Conservation (phyloP, 1,140 invertebrate genomes). For the Bombus confusus region DNA sequence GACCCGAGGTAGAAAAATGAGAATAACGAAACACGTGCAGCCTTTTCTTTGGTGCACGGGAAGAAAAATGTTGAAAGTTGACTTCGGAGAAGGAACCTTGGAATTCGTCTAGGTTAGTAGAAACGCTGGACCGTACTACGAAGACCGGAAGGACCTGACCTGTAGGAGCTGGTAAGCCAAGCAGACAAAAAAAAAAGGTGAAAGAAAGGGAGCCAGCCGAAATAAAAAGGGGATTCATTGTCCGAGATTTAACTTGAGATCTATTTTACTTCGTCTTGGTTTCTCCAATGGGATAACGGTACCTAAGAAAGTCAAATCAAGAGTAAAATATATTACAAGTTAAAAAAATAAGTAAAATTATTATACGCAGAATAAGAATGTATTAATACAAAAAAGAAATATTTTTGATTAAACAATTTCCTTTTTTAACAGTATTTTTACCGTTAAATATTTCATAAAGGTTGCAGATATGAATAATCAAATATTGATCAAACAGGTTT, state of each 20-base stretch:
- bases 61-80: slow-evolving; percentile 25
- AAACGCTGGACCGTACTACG: background rate
- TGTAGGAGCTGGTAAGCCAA: slow-evolving; percentile 48
- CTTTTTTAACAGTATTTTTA: no score
- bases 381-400: background rate
- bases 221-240: slow-evolving; percentile 41
- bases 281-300: background rate
- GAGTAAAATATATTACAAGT: background rate
- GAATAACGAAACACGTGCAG: no score
- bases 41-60: background rate
- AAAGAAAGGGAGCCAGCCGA: background rate
- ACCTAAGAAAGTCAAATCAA: background rate
- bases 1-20: no score
- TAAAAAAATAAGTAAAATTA: background rate
- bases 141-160: slow-evolving; percentile 64
- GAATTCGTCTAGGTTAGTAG: slow-evolving; percentile 53
- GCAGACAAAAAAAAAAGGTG: slow-evolving; percentile 2
- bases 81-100: slow-evolving; percentile 29
- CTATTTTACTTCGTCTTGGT: background rate
- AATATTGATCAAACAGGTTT: background rate
- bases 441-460: background rate
- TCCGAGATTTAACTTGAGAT: background rate
- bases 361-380: background rate
- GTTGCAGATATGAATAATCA: background rate
- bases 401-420: no score